Percentiles rank a stretch among this genome's conserved stretches.
Conservation (phyloP, 2,113 vertebrate genomes). For the Cheilinus undulatus region DNA sequence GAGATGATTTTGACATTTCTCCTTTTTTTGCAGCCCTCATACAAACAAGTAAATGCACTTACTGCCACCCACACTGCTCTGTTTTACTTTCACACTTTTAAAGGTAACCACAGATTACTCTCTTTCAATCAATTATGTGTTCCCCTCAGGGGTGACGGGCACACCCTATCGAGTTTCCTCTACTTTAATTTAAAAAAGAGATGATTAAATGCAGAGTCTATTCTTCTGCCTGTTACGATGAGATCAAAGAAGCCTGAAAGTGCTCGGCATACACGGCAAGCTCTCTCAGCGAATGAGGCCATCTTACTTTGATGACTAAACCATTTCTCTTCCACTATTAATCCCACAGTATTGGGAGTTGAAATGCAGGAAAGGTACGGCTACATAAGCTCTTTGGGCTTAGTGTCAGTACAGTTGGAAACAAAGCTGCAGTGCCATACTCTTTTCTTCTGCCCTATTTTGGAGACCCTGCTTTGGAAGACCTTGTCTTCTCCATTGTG, state of each 20-base stretch:
- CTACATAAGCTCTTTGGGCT: slow-evolving; percentile 23
- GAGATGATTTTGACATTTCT: neutral
- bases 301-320: slow-evolving; percentile 68
- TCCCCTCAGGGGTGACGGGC: slow-evolving; percentile 21
- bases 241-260: slow-evolving; percentile 69
- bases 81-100: slow-evolving; percentile 29
- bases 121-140: slow-evolving; percentile 37
- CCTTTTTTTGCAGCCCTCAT: neutral
- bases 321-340: slow-evolving; percentile 55
- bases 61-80: neutral
- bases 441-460: slow-evolving; percentile 5
- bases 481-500: slow-evolving; percentile 2
- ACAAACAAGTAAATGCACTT: neutral
- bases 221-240: slow-evolving; percentile 47
- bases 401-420: neutral
- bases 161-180: slow-evolving; percentile 35
- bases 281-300: slow-evolving; percentile 52
- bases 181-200: slow-evolving; percentile 40
- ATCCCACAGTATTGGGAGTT: slow-evolving; percentile 55
- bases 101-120: slow-evolving; percentile 46
- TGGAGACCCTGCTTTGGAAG: slow-evolving; percentile 10
- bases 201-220: slow-evolving; percentile 52
- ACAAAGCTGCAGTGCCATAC: slow-evolving; percentile 6
- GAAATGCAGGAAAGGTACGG: slow-evolving; percentile 43
- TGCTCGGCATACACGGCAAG: slow-evolving; percentile 46